Evolutionary conservation across 2,797 vertebrate genomes (phyloP).

Genomic region (Merluccius polli): DNA sequence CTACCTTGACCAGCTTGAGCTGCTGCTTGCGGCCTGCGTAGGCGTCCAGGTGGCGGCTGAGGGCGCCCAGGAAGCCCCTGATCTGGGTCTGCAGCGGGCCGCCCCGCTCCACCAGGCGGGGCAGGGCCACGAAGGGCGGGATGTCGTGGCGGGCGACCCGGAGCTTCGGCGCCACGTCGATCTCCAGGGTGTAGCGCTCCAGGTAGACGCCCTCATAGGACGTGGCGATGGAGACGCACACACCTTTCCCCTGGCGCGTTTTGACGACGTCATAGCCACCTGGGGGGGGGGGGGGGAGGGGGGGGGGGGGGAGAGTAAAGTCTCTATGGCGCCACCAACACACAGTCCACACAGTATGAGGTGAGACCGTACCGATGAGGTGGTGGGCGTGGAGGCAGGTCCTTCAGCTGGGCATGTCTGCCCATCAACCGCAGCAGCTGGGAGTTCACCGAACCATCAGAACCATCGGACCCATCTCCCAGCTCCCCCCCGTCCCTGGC

Average conservation of each 20-base stretch:
- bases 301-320: not conserved
- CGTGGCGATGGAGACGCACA: constrained; percentile 77
- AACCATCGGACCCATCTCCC: constrained; percentile 27
- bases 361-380: constrained; percentile 75
- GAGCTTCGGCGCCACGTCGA: constrained; percentile 63
- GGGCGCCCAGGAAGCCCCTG: constrained; percentile 69
- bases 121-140: constrained; percentile 81
- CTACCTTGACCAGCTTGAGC: constrained; percentile 80
- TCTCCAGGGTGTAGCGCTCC: constrained; percentile 81
- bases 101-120: constrained; percentile 60
- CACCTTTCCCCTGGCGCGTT: constrained; percentile 56
- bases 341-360: not conserved
- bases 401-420: constrained; percentile 63
- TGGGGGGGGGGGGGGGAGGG: constrained; percentile 26
- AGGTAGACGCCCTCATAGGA: constrained; percentile 77
- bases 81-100: constrained; percentile 74
- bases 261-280: constrained; percentile 68
- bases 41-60: constrained; percentile 79
- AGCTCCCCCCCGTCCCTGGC: constrained; percentile 5
- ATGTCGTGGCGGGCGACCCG: constrained; percentile 78
- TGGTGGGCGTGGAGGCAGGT: constrained; percentile 71
- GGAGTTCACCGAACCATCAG: constrained; percentile 31
- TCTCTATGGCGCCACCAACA: not conserved
- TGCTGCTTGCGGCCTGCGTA: constrained; percentile 81
- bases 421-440: constrained; percentile 60